Conservation (phyloP, 2,113 vertebrate genomes). For the Burhinus oedicnemus region DNA sequence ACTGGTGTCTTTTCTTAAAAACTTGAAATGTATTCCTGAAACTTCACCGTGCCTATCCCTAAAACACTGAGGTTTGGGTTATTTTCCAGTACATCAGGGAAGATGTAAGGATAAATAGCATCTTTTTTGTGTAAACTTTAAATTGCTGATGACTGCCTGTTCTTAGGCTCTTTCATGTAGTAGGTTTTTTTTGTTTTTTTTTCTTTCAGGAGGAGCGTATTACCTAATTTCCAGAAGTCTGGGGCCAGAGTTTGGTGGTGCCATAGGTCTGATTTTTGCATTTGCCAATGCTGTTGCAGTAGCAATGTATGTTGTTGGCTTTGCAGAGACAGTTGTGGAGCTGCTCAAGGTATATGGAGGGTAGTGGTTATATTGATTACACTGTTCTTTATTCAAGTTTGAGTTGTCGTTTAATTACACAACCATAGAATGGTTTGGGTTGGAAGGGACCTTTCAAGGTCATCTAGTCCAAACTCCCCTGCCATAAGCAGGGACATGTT, state of each 20-base stretch:
- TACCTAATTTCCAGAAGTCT: constrained; percentile 97
- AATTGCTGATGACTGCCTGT: neutral
- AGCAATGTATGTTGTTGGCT: constrained; percentile 99
- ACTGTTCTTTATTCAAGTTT: neutral
- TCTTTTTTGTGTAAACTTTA: rapidly evolving
- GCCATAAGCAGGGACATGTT: neutral
- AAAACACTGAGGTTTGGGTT: neutral
- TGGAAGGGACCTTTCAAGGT: neutral
- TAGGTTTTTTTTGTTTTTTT: neutral
- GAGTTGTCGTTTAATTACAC: neutral
- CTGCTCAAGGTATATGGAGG: constrained; percentile 81
- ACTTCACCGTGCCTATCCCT: neutral
- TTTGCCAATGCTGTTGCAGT: constrained; percentile 98
- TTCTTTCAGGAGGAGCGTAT: constrained; percentile 89
- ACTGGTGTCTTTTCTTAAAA: neutral
- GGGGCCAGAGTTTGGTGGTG: constrained; percentile 96
- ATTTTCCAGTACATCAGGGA: neutral
- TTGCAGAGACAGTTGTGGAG: constrained; percentile 94
- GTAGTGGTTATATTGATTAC: neutral
- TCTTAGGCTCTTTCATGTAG: neutral
- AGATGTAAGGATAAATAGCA: neutral
- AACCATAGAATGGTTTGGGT: neutral
- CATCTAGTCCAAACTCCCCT: neutral
- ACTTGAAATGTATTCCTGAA: neutral
- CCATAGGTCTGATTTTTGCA: constrained; percentile 96